Conservation (phyloP, 2,888 invertebrate genomes). For the Lymantria monacha region DNA sequence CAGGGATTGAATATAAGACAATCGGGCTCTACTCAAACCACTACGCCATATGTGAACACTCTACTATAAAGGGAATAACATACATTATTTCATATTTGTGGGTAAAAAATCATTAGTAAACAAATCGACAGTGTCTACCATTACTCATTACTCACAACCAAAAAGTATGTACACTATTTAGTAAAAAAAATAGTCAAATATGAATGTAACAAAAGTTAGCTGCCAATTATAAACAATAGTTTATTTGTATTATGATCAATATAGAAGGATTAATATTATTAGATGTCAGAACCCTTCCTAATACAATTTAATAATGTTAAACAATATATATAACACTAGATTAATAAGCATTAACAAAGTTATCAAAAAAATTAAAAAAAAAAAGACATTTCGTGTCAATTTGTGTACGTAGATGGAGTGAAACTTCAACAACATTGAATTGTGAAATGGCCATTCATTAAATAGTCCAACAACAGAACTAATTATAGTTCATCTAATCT, state of each 20-base stretch:
- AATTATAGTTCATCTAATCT: too few relatives aligned
- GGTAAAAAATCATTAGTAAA: too few relatives aligned
- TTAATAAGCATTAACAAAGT: conserved; percentile 46
- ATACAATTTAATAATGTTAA: conserved; percentile 34
- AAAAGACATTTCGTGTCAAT: too few relatives aligned
- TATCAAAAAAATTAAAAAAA: background rate
- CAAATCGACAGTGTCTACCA: background rate
- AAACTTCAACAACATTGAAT: background rate
- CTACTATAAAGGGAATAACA: too few relatives aligned
- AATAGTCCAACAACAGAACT: too few relatives aligned
- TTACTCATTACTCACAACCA: background rate
- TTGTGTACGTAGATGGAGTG: background rate
- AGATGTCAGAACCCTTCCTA: conserved; percentile 11
- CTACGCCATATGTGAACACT: too few relatives aligned
- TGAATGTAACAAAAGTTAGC: conserved; percentile 11
- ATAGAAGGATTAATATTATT: background rate
- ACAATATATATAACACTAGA: conserved; percentile 46
- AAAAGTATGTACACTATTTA: conserved; percentile 19
- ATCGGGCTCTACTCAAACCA: too few relatives aligned
- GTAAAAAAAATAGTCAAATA: background rate
- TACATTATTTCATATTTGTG: too few relatives aligned
- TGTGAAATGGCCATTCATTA: too few relatives aligned
- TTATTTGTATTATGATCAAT: background rate
- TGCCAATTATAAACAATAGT: conserved; percentile 13
- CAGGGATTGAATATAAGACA: too few relatives aligned